These are phyloP conservation scores for Danaus melanippus DNA, from an alignment of 1,140 invertebrate species.

Conservation along the genomic window DNA sequence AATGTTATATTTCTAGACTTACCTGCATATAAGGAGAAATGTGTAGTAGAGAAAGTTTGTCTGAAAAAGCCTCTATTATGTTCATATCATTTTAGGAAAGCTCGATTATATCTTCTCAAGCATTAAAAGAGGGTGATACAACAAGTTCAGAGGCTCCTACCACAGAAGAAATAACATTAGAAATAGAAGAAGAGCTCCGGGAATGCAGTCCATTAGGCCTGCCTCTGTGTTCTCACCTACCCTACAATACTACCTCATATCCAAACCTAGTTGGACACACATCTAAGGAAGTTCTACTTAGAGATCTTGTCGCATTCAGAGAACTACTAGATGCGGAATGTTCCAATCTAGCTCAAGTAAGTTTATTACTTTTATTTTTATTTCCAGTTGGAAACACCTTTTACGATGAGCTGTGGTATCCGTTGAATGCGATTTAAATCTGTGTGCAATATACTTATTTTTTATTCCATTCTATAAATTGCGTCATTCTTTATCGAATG, in stretches of 20 bases:
- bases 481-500: no score
- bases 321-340: slow-evolving; percentile 91
- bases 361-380: slow-evolving; percentile 9
- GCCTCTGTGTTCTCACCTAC: slow-evolving; percentile 80
- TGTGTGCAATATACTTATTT: no score
- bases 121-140: slow-evolving; percentile 56
- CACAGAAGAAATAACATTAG: slow-evolving; percentile 62
- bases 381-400: slow-evolving; percentile 6
- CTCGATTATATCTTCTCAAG: slow-evolving; percentile 54
- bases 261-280: slow-evolving; percentile 84
- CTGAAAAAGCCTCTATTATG: no score
- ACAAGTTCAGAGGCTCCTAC: slow-evolving; percentile 73
- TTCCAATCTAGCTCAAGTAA: slow-evolving; percentile 79
- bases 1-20: no score
- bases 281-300: slow-evolving; percentile 78
- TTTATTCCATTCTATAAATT: no score
- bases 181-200: slow-evolving; percentile 68
- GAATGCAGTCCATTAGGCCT: slow-evolving; percentile 79
- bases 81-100: slow-evolving; percentile 39
- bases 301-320: slow-evolving; percentile 86
- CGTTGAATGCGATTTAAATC: no score
- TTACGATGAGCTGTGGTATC: not conserved
- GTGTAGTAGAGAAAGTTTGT: no score
- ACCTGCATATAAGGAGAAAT: no score
- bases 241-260: slow-evolving; percentile 87